A percentile compares a stretch with the other conserved stretches of the same genome.
phyloP scores from a whole-genome alignment of 2,888 invertebrate species.

The Boloria euphrosyne region DNA sequence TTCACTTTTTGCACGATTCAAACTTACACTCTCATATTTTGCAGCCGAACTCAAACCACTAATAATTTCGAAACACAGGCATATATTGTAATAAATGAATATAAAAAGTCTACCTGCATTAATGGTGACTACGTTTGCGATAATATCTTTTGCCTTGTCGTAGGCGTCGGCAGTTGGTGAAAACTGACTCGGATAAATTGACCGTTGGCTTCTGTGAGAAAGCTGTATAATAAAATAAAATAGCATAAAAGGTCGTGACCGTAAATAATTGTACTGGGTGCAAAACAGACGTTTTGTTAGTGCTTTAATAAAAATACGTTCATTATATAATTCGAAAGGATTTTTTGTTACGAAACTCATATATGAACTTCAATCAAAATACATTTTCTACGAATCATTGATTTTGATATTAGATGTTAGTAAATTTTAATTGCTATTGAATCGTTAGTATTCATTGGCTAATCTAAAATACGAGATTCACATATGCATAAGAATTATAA shows the following conservation, averaged over 20 bases:
- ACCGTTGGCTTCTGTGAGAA: constrained; percentile 26
- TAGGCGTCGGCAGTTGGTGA: constrained; percentile 28
- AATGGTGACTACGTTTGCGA: neutral
- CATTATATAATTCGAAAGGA: neutral
- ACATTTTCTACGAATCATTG: too few species aligned
- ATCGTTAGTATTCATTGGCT: too few species aligned
- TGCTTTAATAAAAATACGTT: neutral
- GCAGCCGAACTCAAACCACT: too few species aligned
- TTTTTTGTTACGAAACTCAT: too few species aligned
- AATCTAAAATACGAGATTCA: neutral
- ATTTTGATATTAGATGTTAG: too few species aligned
- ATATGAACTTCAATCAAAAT: too few species aligned
- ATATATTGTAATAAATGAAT: constrained; percentile 19
- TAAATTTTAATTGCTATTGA: too few species aligned
- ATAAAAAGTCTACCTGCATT: constrained; percentile 13
- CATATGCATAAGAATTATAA: neutral
- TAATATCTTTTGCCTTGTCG: constrained; percentile 17
- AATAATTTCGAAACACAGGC: neutral
- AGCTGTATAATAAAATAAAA: constrained; percentile 29
- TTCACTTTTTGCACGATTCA: too few species aligned
- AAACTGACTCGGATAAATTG: constrained; percentile 31
- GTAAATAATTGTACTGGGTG: constrained; percentile 25
- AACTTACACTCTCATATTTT: too few species aligned
- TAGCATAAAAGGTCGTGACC: constrained; percentile 34
- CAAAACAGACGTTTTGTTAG: neutral